phyloP scores from a whole-genome alignment of 2,113 vertebrate genomes.

The Cisticola juncidis region DNA sequence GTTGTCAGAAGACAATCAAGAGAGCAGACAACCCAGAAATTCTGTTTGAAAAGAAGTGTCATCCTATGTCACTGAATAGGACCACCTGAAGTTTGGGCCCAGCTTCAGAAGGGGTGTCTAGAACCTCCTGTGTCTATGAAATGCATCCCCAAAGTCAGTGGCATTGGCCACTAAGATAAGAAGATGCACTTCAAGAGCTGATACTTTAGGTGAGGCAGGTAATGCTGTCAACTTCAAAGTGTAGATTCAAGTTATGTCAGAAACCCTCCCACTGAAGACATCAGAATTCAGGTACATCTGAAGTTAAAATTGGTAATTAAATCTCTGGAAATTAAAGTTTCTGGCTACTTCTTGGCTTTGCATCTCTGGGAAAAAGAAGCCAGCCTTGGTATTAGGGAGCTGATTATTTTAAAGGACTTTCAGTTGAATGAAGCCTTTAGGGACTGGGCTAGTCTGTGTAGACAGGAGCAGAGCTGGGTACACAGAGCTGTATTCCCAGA shows the following conservation, averaged over 20 bases:
- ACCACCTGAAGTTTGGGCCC: neutral
- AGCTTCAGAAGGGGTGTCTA: neutral
- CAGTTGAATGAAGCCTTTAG: neutral
- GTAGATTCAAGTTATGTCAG: neutral
- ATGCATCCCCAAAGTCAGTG: neutral
- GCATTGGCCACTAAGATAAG: neutral
- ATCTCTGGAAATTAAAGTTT: neutral
- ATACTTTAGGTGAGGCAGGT: neutral
- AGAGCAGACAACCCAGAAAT: neutral
- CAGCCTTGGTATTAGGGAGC: neutral
- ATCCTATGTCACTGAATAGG: neutral
- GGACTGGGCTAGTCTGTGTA: neutral
- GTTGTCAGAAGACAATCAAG: neutral
- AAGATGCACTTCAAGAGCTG: neutral
- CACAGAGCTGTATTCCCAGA: neutral
- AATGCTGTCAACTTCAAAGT: neutral
- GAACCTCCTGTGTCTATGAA: neutral
- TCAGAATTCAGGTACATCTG: neutral
- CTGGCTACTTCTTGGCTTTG: neutral
- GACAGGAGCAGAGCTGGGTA: neutral
- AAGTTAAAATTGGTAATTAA: neutral
- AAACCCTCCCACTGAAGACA: neutral
- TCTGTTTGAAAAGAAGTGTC: neutral
- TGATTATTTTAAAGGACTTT: neutral
- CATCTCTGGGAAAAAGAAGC: neutral